phyloP scores from a whole-genome alignment of 2,113 vertebrate genomes.

The Thinocorus orbignyianus region DNA sequence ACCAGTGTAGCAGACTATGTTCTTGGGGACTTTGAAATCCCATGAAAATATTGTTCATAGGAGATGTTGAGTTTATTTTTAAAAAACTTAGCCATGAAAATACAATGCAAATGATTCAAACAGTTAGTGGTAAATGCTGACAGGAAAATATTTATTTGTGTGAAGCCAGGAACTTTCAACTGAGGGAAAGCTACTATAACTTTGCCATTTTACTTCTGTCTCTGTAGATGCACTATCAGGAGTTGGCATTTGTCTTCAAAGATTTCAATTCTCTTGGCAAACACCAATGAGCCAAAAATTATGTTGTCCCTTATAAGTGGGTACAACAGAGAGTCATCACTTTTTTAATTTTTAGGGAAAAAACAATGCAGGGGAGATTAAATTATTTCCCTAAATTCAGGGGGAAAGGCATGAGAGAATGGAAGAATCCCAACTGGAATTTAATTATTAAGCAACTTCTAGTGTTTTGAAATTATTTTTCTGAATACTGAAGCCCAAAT shows the following conservation, averaged over 20 bases:
- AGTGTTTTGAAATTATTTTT: not conserved
- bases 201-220: not conserved
- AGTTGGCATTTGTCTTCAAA: not conserved
- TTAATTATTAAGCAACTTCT: not conserved
- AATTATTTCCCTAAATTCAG: not conserved
- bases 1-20: not conserved
- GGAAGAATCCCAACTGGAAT: not conserved
- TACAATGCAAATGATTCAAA: not conserved
- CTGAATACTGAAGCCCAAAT: not conserved
- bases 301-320: not conserved
- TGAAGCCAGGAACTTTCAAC: not conserved
- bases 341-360: not conserved
- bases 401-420: not conserved
- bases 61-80: not conserved
- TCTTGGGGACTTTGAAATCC: not conserved
- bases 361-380: not conserved
- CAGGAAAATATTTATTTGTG: not conserved
- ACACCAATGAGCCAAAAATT: not conserved
- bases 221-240: not conserved
- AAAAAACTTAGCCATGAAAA: conserved; percentile 6
- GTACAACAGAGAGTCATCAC: not conserved
- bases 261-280: not conserved
- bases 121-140: not conserved
- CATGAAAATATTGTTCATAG: not conserved
- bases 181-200: not conserved